Evolutionary conservation across 2,113 vertebrate genomes (phyloP), one percentile per base, ranked within the genome.

Genomic region (Bostrychus sinensis): DNA sequence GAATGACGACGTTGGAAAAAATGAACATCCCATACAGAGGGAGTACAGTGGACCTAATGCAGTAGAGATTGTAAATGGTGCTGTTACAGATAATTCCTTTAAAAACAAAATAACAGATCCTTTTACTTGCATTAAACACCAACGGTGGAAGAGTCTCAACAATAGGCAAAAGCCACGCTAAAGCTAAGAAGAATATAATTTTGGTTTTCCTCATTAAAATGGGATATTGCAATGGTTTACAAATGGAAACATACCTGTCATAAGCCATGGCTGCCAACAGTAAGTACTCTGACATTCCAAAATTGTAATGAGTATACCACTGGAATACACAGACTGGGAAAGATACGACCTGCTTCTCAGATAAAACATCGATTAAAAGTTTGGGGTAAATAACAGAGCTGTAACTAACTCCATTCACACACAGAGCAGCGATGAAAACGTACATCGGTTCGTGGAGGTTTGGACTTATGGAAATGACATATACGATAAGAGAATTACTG

Each of bases 221-320:
- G 16, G 7, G 1, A 62, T 84, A 84, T 22, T 72, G 68, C 37
- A 84, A 50, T 19, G 82, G 82, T 25, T 76, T 81, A 38, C 62
- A 64, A 19, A 64, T 64, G 16, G 48, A 54, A 8, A 64, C 62
- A 41, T 54, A 64, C n/a, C 61, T 42, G 38, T 64, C 62, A 22
- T 64, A 64, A 13, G 62, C 36, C 62, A 64, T 64, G 1, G 25
- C 23, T 38, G 42, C 7, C 53, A 66, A 19, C 16, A 66, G 22
- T 16, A 57, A 20, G 22, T 46, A 57, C 5, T 66, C 64, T 38
- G 41, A 48, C 3, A 9, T 17, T 0, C 19, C 41, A 20, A 66
- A 48, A 38, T 22, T 37, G 23, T 66, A 57, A 48, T 34, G 37
- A 0, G 26, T 16, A 16, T 37, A 37, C 36, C 17, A 39, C 2